Percentiles rank a stretch among this genome's conserved stretches.
Conservation (phyloP, 2,797 vertebrate species). For the Sebastes ruberrimus region DNA sequence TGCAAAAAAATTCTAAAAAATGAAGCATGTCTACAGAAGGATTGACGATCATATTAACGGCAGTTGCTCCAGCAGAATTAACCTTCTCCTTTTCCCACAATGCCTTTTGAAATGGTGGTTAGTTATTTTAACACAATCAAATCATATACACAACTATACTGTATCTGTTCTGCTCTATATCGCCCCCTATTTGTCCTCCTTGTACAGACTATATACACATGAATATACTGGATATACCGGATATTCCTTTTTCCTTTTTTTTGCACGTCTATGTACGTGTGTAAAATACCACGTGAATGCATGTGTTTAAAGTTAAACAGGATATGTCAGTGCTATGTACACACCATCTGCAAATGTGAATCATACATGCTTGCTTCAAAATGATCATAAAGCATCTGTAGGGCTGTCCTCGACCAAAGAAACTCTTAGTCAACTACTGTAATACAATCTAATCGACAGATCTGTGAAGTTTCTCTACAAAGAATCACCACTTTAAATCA, state of each 20-base stretch:
- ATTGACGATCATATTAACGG: background rate
- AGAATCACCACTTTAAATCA: too few species aligned
- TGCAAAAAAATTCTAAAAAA: background rate
- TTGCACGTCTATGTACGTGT: too few species aligned
- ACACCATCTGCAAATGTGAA: background rate
- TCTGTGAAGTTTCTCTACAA: too few species aligned
- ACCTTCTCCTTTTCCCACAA: background rate
- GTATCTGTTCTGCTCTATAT: slow-evolving; percentile 6
- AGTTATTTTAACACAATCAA: background rate
- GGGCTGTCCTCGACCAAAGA: too few species aligned
- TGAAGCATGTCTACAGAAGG: background rate
- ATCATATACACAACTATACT: background rate
- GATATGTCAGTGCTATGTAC: background rate
- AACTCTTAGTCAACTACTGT: background rate
- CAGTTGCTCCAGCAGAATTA: background rate
- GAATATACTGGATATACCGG: background rate
- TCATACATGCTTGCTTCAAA: background rate
- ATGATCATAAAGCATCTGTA: too few species aligned
- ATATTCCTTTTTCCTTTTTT: background rate
- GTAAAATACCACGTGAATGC: background rate
- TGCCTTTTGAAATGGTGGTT: background rate
- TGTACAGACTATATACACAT: background rate
- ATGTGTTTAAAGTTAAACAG: background rate
- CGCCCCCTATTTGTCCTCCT: slow-evolving; percentile 22
- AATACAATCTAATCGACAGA: too few species aligned